Evolutionary conservation across 2,888 invertebrate genomes (phyloP).

Genomic region (Kuschelorhynchus macadamiae): DNA sequence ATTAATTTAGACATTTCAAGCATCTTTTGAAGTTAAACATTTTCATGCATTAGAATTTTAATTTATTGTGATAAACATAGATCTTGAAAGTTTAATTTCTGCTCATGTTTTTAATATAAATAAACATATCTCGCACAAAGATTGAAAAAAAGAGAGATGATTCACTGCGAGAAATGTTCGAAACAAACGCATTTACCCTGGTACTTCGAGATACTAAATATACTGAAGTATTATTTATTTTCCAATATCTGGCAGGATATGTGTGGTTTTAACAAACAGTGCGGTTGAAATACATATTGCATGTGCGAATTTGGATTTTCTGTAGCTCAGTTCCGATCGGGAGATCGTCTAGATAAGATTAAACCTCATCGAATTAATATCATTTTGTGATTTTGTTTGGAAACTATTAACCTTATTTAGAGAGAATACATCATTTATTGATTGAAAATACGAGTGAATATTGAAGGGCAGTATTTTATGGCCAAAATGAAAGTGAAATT

Average conservation of each 20-base stretch:
- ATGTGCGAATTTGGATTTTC: constrained; percentile 1
- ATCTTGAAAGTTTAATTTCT: too few relatives aligned
- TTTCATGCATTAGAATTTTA: too few relatives aligned
- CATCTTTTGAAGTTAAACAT: too few relatives aligned
- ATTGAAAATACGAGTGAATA: too few relatives aligned
- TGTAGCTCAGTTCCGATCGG: background rate
- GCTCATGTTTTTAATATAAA: too few relatives aligned
- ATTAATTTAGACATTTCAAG: too few relatives aligned
- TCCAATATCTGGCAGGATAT: constrained; percentile 7
- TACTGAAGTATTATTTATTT: constrained; percentile 9
- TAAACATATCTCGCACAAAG: too few relatives aligned
- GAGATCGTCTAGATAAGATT: constrained; percentile 1
- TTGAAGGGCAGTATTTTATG: too few relatives aligned
- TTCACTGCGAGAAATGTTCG: background rate
- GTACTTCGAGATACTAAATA: background rate
- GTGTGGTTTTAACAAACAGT: background rate
- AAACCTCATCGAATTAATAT: background rate
- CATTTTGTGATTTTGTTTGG: background rate
- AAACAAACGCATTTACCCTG: background rate
- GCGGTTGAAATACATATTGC: constrained; percentile 1
- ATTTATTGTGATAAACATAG: too few relatives aligned
- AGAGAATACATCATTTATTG: too few relatives aligned
- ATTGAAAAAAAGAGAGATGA: too few relatives aligned
- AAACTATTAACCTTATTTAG: too few relatives aligned
- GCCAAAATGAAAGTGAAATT: constrained; percentile 49